Conservation (phyloP, 2,797 vertebrate species). For the Pipistrellus pygmaeus region DNA sequence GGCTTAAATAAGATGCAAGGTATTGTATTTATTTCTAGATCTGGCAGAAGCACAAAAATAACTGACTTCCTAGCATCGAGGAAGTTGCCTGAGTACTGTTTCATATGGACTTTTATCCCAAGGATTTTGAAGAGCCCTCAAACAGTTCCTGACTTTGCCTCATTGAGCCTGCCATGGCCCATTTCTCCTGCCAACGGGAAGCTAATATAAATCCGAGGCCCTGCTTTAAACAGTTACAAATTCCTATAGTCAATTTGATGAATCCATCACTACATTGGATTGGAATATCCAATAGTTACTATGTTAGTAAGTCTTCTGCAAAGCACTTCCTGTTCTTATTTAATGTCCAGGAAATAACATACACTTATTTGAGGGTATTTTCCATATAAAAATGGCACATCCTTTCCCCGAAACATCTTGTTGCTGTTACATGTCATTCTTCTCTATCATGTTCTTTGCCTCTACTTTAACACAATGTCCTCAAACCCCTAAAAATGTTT, state of each 20-base stretch:
- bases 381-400: conserved; percentile 33
- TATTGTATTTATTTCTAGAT: conserved; percentile 78
- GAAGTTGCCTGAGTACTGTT: conserved; percentile 60
- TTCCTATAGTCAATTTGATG: background rate
- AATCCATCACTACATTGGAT: background rate
- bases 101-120: conserved; percentile 36
- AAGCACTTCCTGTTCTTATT: conserved; percentile 65
- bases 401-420: conserved; percentile 36
- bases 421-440: conserved; percentile 20
- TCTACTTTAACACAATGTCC: conserved; percentile 70
- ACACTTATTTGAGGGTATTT: conserved; percentile 40
- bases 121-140: conserved; percentile 40
- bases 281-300: background rate
- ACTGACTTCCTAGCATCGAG: conserved; percentile 59
- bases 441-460: conserved; percentile 39
- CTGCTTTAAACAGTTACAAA: background rate
- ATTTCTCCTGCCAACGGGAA: background rate
- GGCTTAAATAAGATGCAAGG: conserved; percentile 62
- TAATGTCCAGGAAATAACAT: conserved; percentile 26
- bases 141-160: background rate
- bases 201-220: background rate
- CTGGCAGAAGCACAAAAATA: conserved; percentile 69
- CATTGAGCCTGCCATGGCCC: background rate
- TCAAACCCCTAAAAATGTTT: conserved; percentile 61
- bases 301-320: conserved; percentile 28